Evolutionary conservation across 2,113 vertebrate genomes (phyloP).

Genomic region (Galeopterus variegatus): DNA sequence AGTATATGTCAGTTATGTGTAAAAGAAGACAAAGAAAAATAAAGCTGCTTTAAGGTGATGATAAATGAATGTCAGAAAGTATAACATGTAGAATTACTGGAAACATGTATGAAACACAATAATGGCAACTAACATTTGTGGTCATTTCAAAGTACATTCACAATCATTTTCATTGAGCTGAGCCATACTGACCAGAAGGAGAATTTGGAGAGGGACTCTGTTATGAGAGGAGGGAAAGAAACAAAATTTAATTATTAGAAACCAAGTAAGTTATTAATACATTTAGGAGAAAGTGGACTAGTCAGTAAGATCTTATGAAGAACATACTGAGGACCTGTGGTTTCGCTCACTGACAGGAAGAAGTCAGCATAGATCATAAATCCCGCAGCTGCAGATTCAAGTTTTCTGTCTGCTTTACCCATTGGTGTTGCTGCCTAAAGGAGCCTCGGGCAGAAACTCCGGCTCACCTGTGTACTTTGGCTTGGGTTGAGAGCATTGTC

Average conservation of each 20-base stretch:
- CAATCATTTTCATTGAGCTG: not conserved
- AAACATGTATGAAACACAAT: not conserved
- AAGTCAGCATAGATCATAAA: not conserved
- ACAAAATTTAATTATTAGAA: not conserved
- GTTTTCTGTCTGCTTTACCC: not conserved
- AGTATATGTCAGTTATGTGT: not conserved
- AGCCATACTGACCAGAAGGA: not conserved
- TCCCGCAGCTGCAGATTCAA: not conserved
- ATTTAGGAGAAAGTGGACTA: not conserved
- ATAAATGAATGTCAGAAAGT: not conserved
- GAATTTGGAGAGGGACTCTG: not conserved
- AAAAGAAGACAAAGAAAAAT: constrained; percentile 45
- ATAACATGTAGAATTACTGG: not conserved
- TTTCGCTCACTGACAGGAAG: constrained; percentile 58
- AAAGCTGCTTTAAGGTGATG: not conserved
- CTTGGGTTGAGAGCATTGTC: not conserved
- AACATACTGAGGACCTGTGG: not conserved
- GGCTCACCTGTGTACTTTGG: not conserved
- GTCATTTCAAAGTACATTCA: not conserved
- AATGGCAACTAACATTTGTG: not conserved
- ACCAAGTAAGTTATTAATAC: not conserved
- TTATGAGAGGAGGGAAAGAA: constrained; percentile 14
- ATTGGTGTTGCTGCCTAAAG: not conserved
- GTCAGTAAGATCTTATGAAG: not conserved
- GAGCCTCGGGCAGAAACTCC: constrained; percentile 20